A percentile compares a stretch with the other conserved stretches of the same genome.
These are phyloP conservation scores for Limonius californicus DNA, from an alignment of 1,140 invertebrate species.

Conservation along the genomic window DNA sequence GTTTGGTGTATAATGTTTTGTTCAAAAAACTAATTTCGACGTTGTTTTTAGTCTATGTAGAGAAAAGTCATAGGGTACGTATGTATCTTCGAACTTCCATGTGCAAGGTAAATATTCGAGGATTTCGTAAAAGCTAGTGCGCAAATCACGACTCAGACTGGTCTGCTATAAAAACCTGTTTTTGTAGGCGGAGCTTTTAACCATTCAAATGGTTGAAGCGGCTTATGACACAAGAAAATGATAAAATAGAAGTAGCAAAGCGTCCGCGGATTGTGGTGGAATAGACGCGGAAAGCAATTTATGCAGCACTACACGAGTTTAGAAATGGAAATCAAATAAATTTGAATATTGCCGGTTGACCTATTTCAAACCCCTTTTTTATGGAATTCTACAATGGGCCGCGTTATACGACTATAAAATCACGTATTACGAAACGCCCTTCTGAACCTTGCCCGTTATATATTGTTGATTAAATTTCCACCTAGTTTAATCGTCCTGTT, in stretches of 20 bases:
- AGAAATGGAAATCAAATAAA: constrained; percentile 30
- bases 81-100: too few species aligned
- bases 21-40: too few species aligned
- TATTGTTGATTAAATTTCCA: background rate
- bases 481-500: background rate
- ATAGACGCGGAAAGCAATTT: constrained; percentile 28
- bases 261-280: constrained; percentile 17
- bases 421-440: constrained; percentile 5
- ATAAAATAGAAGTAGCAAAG: background rate
- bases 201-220: background rate
- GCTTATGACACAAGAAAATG: background rate
- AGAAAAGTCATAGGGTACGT: too few species aligned
- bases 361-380: constrained; percentile 20
- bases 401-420: constrained; percentile 14
- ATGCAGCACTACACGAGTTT: constrained; percentile 24
- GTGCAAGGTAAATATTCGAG: background rate
- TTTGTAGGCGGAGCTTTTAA: background rate
- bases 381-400: constrained; percentile 2
- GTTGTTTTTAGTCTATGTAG: too few species aligned
- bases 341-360: constrained; percentile 29
- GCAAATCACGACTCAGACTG: background rate
- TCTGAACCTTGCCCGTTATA: background rate
- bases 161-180: background rate
- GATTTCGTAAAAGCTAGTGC: background rate
- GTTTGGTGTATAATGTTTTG: too few species aligned